Conservation (phyloP, 2,888 invertebrate species). For the Phengaris arion region DNA sequence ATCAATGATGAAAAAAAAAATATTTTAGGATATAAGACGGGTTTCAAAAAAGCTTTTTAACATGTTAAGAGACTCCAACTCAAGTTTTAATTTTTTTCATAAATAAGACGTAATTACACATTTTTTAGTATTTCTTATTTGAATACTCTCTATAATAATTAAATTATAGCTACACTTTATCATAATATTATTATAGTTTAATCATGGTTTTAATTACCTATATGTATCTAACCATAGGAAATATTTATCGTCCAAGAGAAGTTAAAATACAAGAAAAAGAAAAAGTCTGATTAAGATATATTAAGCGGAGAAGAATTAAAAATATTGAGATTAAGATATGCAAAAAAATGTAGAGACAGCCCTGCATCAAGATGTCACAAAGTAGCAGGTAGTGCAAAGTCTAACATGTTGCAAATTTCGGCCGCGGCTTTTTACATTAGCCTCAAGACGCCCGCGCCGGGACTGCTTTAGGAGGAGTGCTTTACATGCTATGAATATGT, state of each 20-base stretch:
- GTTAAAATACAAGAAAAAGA: background rate
- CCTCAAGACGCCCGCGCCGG: constrained; percentile 50
- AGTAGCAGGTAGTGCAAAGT: constrained; percentile 73
- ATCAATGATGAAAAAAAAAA: too few species aligned
- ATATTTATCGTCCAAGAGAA: background rate
- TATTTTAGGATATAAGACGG: too few species aligned
- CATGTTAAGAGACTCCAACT: too few species aligned
- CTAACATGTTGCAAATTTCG: constrained; percentile 65
- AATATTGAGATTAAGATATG: background rate
- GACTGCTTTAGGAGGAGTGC: constrained; percentile 41
- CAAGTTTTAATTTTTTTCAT: too few species aligned
- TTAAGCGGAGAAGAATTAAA: constrained; percentile 3
- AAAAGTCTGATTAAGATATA: background rate
- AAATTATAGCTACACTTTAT: too few species aligned
- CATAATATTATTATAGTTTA: too few species aligned
- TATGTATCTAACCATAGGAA: too few species aligned
- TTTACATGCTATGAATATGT: constrained; percentile 56
- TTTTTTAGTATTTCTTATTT: too few species aligned
- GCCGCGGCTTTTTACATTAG: constrained; percentile 55
- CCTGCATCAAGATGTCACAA: constrained; percentile 74
- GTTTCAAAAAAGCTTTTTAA: too few species aligned
- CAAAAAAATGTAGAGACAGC: constrained; percentile 47
- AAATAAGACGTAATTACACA: too few species aligned
- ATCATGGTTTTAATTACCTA: too few species aligned
- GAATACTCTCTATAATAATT: too few species aligned